These are phyloP conservation scores for Sternotherus odoratus DNA, from an alignment of 2,797 vertebrate species.

Conservation along the genomic window DNA sequence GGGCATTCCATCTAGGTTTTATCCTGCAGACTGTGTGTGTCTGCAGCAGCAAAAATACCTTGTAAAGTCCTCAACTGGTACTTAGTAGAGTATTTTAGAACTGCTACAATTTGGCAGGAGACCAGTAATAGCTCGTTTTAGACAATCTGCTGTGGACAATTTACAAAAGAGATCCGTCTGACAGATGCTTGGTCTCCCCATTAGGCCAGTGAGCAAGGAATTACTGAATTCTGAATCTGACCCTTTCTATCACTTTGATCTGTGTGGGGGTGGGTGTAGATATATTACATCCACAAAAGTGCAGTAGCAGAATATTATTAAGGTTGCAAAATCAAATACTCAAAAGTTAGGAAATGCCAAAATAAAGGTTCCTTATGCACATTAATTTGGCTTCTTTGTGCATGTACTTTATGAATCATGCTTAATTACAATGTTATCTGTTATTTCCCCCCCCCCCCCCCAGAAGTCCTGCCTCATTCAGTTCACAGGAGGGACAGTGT, in stretches of 20 bases:
- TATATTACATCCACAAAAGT: rapidly evolving
- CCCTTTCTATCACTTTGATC: not conserved
- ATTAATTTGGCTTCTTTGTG: not conserved
- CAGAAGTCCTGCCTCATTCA: not conserved
- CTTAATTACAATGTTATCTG: not conserved
- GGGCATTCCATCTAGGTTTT: conserved; percentile 37
- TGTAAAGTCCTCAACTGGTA: not conserved
- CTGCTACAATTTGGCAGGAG: conserved; percentile 19
- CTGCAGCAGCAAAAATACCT: conserved; percentile 68
- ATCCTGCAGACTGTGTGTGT: conserved; percentile 13
- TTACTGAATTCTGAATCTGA: conserved; percentile 23
- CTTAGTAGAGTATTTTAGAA: conserved; percentile 31
- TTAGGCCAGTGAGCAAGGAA: not conserved
- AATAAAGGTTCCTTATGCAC: not conserved
- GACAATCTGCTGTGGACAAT: not conserved
- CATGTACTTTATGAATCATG: not conserved
- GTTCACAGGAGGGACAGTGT: too few species aligned
- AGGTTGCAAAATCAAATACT: not conserved
- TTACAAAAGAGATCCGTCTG: conserved; percentile 1
- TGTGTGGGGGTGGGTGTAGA: rapidly evolving
- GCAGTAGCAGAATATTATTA: not conserved
- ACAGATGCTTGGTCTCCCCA: conserved; percentile 5
- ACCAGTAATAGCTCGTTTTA: conserved; percentile 47
- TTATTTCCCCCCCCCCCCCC: not conserved
- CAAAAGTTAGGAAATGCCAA: conserved; percentile 20